Evolutionary conservation across 2,113 vertebrate species (phyloP), one percentile per base, ranked within the genome.

Genomic region (Ophthalmolycus amberensis): DNA sequence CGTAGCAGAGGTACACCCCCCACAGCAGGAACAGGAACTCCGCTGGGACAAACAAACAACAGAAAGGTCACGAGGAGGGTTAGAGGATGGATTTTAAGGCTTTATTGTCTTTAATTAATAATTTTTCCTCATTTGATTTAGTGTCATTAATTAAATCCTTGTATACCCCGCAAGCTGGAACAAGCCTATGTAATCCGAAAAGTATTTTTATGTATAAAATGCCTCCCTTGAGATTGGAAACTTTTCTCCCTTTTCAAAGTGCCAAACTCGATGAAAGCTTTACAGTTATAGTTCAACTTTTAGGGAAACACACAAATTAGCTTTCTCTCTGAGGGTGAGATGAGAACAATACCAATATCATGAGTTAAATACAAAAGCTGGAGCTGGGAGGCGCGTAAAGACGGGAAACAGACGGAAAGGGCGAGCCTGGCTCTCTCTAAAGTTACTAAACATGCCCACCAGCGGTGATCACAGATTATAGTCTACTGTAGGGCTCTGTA

Each of bases 21-120:
- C 98, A 99, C 90, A 99, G 90, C 90, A 99, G 97, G 95, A 99
- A 99, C 78, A 99, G 94, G 94, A 98, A 97, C 96, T 99, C 98
- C 82, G 97, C 98, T 99, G 95, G 79, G 59, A 88, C 92, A 85
- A 44, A 88, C 92, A 85, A 44, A 62, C 18, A 56, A 79, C 32
- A 66, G 54, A 14, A 34, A 80, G 68, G 67, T 50, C 32, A 83
- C 37, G 27, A 56, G 16, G 7, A 34, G 14, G 8, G 1, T 9
- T 20, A 20, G 18, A 56, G 25, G 14, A 65, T 5, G 22, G 9
- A 32, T 54, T 40, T n/a, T 5, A 40, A 44, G 27, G 38, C 1
- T 29, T 42, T 6, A 3, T 37, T 63, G 8, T 54, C 56, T 63
- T 32, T 12, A 10, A 27, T 7, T 54, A 0, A 42, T 58, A 1